Evolutionary conservation across 2,888 invertebrate species (phyloP), one percentile per base, ranked within the genome.

Genomic region (Lysandra bellargus): DNA sequence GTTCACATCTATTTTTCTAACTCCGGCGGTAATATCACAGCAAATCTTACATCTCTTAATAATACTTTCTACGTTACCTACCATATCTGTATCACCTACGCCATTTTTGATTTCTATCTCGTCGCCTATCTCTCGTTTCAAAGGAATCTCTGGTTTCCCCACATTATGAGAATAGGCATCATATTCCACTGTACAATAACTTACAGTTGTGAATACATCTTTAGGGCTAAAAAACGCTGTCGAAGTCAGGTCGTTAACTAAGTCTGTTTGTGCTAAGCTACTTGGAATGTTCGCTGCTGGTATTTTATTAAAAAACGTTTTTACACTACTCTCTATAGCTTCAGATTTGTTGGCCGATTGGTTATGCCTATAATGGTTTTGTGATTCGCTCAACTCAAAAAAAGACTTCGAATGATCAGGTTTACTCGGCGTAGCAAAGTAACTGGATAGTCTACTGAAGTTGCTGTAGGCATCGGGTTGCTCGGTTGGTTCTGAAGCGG

Each of bases 351-450:
- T 61, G 23, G 79, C 14, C n/a, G 72, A 44, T 1, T 82, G 81
- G 33, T 85, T 86, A 80, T 92, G 91, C 83, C 91, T 89, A 53
- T 91, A 93, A 81, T 94, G 93, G 74, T 93, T 90, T 89, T 93
- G 92, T 80, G 93, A 91, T 80, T 92, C 89, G 85, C 94, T 94
- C 79, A 94, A 87, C 84, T 94, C 94, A 93, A 94, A 94, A 94
- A 94, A 94, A 92, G 94, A 90, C 83, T 94, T 94, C 30, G 90
- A 86, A 69, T 88, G 90, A 1, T 93, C 92, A 0, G 90, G 86
- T 88, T 92, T 90, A 0, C 88, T 81, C 57, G 92, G 90, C 1
- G 91, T 83, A 7, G 89, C 84, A 79, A 94, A 94, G 80, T 94
- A 94, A 79, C 94, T 94, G 4, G 94, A 94, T 81, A 94, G 81